phyloP scores from a whole-genome alignment of 1,140 invertebrate genomes.

The Alviniconcha marisindica region DNA sequence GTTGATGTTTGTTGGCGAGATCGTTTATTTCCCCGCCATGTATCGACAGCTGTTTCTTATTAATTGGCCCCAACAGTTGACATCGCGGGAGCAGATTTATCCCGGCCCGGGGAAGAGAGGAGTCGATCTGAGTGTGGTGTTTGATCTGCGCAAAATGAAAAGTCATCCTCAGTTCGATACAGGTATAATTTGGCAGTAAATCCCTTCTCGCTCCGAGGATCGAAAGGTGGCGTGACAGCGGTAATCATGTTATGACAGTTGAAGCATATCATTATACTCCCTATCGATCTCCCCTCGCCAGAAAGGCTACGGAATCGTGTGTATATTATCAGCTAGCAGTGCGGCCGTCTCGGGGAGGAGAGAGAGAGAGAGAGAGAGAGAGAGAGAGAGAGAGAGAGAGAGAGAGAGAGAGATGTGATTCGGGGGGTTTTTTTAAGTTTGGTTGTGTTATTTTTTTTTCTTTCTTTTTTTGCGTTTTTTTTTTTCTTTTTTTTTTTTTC shows the following conservation, averaged over 20 bases:
- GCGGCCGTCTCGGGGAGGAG: not conserved
- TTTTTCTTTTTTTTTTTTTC: too few relatives aligned
- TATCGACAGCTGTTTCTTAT: slow-evolving; percentile 16
- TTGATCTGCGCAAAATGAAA: too few relatives aligned
- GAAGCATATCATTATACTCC: slow-evolving; percentile 16
- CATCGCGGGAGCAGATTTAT: too few relatives aligned
- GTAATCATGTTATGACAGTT: slow-evolving; percentile 15
- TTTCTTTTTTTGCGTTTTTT: too few relatives aligned
- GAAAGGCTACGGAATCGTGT: too few relatives aligned
- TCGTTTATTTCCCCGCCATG: not conserved
- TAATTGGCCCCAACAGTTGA: not conserved
- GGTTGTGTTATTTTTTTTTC: too few relatives aligned
- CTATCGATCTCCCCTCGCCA: slow-evolving; percentile 16
- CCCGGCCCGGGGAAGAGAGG: too few relatives aligned
- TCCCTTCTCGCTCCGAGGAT: not conserved
- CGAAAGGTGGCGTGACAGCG: slow-evolving; percentile 13
- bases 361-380: slow-evolving; percentile 38
- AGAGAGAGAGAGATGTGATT: not conserved
- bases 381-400: slow-evolving; percentile 1
- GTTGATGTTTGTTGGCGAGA: not conserved
- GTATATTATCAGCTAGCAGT: too few relatives aligned
- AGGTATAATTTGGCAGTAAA: too few relatives aligned
- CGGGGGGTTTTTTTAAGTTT: too few relatives aligned
- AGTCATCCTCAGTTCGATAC: too few relatives aligned
- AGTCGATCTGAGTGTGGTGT: too few relatives aligned